Evolutionary conservation across 1,140 invertebrate genomes (phyloP).

Genomic region (Drosophila simulans): DNA sequence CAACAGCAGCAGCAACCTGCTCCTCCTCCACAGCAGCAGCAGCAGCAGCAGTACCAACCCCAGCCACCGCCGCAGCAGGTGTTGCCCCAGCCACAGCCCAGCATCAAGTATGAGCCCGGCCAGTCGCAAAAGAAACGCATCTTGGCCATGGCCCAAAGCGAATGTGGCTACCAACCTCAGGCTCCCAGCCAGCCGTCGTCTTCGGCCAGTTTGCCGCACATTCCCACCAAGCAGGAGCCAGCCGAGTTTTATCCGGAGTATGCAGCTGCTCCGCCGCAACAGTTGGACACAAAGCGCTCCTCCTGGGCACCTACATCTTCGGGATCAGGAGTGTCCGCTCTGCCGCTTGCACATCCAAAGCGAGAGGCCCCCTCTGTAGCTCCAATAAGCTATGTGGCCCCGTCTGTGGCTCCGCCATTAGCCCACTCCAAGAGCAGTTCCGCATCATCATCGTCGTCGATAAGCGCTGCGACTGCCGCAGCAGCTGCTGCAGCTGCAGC

Average conservation of each 20-base stretch:
- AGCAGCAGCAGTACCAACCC: constrained; percentile 83
- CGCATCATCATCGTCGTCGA: constrained; percentile 66
- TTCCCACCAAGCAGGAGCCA: constrained; percentile 83
- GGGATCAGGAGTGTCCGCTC: constrained; percentile 16
- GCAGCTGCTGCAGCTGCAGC: constrained; percentile 70
- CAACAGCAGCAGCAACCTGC: constrained; percentile 63
- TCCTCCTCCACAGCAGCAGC: constrained; percentile 76
- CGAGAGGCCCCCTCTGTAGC: constrained; percentile 76
- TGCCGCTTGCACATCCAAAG: constrained; percentile 70
- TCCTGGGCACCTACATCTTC: constrained; percentile 70
- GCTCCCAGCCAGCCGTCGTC: constrained; percentile 78
- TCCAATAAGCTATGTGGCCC: constrained; percentile 63
- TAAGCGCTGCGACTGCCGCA: constrained; percentile 65
- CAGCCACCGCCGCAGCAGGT: constrained; percentile 82
- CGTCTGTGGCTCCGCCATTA: constrained; percentile 64
- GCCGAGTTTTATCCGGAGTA: constrained; percentile 80
- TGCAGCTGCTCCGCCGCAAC: constrained; percentile 46
- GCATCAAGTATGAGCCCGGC: constrained; percentile 85
- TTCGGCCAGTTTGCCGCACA: constrained; percentile 69
- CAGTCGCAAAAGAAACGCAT: constrained; percentile 95
- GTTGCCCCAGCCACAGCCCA: constrained; percentile 60
- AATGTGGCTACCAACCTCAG: constrained; percentile 87
- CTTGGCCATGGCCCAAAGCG: constrained; percentile 92
- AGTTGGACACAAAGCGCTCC: constrained; percentile 74
- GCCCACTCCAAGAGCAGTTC: constrained; percentile 80